Percentiles rank a stretch among this genome's conserved stretches.
phyloP scores from a whole-genome alignment of 2,113 vertebrate species.

The Thomomys bottae region DNA sequence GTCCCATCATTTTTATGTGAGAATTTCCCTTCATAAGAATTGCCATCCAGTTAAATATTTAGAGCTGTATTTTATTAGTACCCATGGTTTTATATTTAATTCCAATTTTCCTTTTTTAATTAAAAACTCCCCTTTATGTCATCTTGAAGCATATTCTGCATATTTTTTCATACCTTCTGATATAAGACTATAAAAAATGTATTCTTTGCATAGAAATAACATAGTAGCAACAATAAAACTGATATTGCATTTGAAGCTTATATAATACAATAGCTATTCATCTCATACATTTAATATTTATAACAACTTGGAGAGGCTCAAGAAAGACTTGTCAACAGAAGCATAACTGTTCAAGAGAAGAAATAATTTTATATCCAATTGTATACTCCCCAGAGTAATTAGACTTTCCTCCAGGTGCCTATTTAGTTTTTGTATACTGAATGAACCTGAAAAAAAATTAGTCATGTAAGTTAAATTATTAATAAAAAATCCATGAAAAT shows the following conservation, averaged over 20 bases:
- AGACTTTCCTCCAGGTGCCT: background rate
- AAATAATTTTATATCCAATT: conserved; percentile 54
- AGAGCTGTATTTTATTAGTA: background rate
- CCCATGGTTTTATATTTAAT: background rate
- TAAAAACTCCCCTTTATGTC: background rate
- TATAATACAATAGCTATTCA: conserved; percentile 44
- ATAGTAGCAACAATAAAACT: background rate
- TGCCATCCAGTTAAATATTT: conserved; percentile 21
- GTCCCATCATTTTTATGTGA: conserved; percentile 51
- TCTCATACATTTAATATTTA: conserved; percentile 50
- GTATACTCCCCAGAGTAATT: background rate
- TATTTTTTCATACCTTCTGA: conserved; percentile 15
- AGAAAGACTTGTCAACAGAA: conserved; percentile 34
- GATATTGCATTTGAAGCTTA: background rate
- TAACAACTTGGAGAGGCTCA: conserved; percentile 31
- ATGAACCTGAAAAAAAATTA: conserved; percentile 31
- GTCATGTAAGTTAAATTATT: background rate
- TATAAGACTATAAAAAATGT: background rate
- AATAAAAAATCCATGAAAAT: background rate
- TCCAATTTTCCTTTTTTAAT: background rate
- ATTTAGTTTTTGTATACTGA: conserved; percentile 8
- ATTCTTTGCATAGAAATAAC: background rate
- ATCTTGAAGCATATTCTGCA: conserved; percentile 13
- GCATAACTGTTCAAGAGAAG: conserved; percentile 17
- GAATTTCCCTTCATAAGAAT: conserved; percentile 54